These are phyloP conservation scores for Pygoscelis adeliae DNA, from an alignment of 2,113 vertebrate genomes.

Conservation along the genomic window DNA sequence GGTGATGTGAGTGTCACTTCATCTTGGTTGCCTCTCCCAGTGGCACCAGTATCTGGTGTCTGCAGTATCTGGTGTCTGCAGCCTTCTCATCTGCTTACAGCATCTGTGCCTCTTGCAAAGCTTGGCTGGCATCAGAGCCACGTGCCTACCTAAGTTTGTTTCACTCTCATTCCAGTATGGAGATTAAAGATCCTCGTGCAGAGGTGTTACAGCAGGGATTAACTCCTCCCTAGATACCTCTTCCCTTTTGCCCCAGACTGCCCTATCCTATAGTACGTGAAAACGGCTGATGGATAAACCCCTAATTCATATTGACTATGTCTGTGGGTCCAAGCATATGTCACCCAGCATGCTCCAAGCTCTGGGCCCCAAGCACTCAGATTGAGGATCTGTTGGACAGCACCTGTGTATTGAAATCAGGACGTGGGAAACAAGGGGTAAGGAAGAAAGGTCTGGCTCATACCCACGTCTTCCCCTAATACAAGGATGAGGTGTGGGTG, in stretches of 20 bases:
- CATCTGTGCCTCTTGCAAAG: neutral
- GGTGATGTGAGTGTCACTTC: neutral
- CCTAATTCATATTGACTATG: neutral
- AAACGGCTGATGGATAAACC: neutral
- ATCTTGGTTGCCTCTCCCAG: neutral
- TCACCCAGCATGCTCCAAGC: neutral
- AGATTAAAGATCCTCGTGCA: neutral
- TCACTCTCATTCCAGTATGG: neutral
- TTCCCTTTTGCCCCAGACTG: neutral
- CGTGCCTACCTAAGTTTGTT: neutral
- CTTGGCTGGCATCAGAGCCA: neutral
- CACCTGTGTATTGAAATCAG: neutral
- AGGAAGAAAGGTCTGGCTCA: neutral
- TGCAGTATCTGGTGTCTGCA: neutral
- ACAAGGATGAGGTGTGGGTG: neutral
- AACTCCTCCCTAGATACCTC: neutral
- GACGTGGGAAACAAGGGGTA: neutral
- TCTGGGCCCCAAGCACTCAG: neutral
- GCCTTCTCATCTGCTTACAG: neutral
- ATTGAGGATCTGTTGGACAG: neutral
- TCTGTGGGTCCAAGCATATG: neutral
- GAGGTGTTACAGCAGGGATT: neutral
- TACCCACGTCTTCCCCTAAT: neutral
- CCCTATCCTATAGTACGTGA: neutral
- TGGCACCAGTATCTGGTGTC: neutral